phyloP scores from a whole-genome alignment of 2,888 invertebrate species.

The Thalpophila matura region DNA sequence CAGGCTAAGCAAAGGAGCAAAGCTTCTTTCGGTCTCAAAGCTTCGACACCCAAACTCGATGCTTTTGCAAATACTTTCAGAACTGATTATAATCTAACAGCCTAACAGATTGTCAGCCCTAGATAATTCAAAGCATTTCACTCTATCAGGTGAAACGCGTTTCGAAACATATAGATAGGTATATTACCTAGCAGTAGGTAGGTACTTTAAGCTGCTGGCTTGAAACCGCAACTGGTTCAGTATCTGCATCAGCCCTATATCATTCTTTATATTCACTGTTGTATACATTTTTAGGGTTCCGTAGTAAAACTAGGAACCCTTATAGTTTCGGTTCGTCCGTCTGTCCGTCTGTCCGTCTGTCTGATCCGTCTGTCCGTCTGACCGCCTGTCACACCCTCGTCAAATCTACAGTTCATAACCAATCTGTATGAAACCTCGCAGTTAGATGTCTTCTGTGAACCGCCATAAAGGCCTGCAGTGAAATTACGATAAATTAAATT shows the following conservation, averaged over 20 bases:
- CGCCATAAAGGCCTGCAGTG: too few species aligned
- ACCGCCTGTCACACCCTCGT: too few species aligned
- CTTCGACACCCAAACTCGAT: constrained; percentile 17
- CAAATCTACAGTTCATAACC: too few species aligned
- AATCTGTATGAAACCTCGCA: too few species aligned
- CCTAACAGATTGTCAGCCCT: constrained; percentile 51
- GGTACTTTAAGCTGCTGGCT: constrained; percentile 23
- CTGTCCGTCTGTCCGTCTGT: too few species aligned
- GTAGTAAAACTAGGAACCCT: too few species aligned
- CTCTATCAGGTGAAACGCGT: constrained; percentile 65
- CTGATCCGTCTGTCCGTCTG: too few species aligned
- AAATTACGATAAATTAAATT: too few species aligned
- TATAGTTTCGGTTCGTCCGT: too few species aligned
- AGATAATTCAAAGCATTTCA: constrained; percentile 60
- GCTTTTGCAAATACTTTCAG: constrained; percentile 26
- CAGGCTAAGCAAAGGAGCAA: too few species aligned
- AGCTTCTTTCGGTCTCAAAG: background rate
- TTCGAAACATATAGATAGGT: constrained; percentile 67
- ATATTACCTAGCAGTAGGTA: constrained; percentile 53
- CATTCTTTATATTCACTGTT: constrained; percentile 31
- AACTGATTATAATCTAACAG: constrained; percentile 43
- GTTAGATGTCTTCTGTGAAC: too few species aligned
- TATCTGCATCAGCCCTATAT: constrained; percentile 31
- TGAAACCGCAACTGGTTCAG: constrained; percentile 41
- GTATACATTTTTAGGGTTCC: too few species aligned